These are phyloP conservation scores for Sula dactylatra DNA, from an alignment of 2,113 vertebrate genomes.

Conservation along the genomic window DNA sequence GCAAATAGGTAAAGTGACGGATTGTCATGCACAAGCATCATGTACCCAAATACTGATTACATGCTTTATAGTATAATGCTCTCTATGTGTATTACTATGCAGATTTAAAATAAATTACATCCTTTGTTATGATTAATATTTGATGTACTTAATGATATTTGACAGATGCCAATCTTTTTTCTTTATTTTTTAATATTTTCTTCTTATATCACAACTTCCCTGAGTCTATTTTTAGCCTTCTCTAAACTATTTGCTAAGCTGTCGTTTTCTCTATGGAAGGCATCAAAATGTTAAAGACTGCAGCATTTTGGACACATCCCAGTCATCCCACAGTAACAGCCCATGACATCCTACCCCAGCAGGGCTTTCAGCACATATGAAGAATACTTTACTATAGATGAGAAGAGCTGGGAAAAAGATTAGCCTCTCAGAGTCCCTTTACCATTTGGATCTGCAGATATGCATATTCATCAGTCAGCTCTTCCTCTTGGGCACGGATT, in stretches of 20 bases:
- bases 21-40: neutral
- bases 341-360: neutral
- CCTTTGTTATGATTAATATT: neutral
- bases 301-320: neutral
- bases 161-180: neutral
- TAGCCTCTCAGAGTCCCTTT: neutral
- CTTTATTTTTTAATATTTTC: neutral
- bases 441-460: neutral
- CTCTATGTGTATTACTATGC: neutral
- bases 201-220: neutral
- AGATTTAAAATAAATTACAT: neutral
- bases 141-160: neutral
- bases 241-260: neutral
- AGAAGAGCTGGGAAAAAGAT: neutral
- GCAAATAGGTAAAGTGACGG: neutral
- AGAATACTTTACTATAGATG: too few relatives aligned
- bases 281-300: neutral
- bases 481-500: neutral
- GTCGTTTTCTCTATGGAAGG: neutral
- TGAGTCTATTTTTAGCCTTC: neutral
- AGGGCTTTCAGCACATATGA: neutral
- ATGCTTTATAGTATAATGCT: neutral
- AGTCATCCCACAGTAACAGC: neutral
- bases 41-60: neutral
- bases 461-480: neutral